phyloP scores from a whole-genome alignment of 2,797 vertebrate genomes.

The Thripadectes ignobilis region DNA sequence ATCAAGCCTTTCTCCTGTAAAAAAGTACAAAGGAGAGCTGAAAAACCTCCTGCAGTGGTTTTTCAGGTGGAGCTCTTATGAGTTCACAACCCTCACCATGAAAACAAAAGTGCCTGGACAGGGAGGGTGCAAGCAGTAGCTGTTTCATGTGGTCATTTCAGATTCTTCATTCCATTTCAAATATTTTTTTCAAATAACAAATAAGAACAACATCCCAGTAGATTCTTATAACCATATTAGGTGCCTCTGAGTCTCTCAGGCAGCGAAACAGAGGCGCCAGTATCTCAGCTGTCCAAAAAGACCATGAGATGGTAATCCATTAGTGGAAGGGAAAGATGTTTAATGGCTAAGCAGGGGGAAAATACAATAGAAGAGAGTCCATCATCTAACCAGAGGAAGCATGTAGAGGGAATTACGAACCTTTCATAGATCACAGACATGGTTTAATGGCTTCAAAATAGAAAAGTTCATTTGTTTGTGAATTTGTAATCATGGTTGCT shows the following conservation, averaged over 20 bases:
- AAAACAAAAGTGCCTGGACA: neutral
- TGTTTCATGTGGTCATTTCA: neutral
- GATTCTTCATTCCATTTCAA: constrained; percentile 4
- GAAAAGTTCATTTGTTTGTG: neutral
- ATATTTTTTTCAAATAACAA: neutral
- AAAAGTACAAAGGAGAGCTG: neutral
- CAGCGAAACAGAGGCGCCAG: neutral
- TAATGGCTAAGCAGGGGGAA: neutral
- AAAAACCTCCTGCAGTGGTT: neutral
- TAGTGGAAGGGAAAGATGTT: neutral
- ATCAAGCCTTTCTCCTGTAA: neutral
- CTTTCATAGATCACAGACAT: neutral
- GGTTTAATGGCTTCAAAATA: neutral
- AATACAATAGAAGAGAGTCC: neutral
- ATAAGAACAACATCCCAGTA: neutral
- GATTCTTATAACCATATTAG: neutral
- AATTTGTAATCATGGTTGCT: neutral
- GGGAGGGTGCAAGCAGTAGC: neutral
- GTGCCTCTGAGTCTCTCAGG: neutral
- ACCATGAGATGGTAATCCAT: neutral
- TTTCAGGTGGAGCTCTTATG: neutral
- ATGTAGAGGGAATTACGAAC: neutral
- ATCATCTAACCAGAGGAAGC: neutral
- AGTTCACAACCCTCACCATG: neutral
- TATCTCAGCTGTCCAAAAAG: neutral